Conservation (phyloP, 2,113 vertebrate genomes). For the Prionailurus viverrinus region DNA sequence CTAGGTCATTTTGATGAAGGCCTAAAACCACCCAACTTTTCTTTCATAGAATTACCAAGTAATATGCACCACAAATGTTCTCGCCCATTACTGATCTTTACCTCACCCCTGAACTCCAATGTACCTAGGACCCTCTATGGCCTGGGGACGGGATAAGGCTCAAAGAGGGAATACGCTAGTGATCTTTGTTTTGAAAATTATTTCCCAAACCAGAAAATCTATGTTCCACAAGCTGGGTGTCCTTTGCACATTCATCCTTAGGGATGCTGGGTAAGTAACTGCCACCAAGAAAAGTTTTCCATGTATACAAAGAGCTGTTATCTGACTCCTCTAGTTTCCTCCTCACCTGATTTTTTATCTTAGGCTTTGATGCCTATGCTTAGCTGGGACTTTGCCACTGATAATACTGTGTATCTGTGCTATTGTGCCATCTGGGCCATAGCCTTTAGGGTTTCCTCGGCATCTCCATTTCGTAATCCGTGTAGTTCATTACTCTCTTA, state of each 20-base stretch:
- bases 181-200: conserved; percentile 15
- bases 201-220: conserved; percentile 7
- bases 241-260: background rate
- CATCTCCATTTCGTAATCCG: background rate
- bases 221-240: background rate
- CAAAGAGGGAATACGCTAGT: background rate
- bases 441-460: background rate
- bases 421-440: background rate
- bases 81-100: background rate
- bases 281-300: background rate
- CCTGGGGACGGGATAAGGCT: background rate
- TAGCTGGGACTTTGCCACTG: background rate
- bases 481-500: background rate
- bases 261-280: background rate
- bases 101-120: background rate
- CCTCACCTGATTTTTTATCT: background rate
- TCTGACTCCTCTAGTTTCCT: background rate
- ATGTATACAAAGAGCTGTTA: background rate
- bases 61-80: background rate
- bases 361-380: background rate
- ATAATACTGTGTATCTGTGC: background rate
- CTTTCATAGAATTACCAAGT: conserved; percentile 4
- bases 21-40: background rate
- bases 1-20: background rate
- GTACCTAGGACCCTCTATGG: background rate